Base-by-base conservation (phyloP, 1,140 invertebrate genomes). In the Hylaeus anthracinus region DNA sequence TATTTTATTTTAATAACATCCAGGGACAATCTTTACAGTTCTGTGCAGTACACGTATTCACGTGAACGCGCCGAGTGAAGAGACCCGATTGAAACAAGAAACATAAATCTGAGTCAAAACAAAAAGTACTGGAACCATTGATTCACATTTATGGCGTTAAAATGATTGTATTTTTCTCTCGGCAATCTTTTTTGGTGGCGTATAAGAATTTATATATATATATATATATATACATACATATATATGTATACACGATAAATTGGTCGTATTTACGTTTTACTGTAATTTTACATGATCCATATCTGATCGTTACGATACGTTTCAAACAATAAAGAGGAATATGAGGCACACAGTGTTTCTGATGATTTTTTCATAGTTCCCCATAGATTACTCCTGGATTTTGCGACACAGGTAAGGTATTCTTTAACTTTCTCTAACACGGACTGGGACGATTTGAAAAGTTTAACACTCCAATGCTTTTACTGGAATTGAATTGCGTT, bases 221-320 rank as follows among this genome's bases (percentile, higher is more conserved):
- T 51, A 83, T 70, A 82, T 55, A 82, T 61, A 81, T 77, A 81
- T 51, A 79, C 43, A 73, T 79, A 78, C 12, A 69, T 48, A 56
- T 78, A 81, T 70, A 81, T 77, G 74, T 81, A 77, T 81, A 70
- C 74, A 78, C 60, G 41, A 79, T 72, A 12, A 53, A 79, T 72
- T 66, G 58, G 69, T 78, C 73, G 43, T 66, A 78, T 67, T 86
- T 86, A 82, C 61, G 83, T 86, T 86, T 64, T 61, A 84, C 56
- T 81, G 69, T 70, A 71, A 83, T 86, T 86, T 86, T 86, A 86
- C 84, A 86, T 70, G 76, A 86, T 83, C 61, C 81, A 74, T 83
- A 64, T 80, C 66, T 86, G 60, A 81, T 82, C 81, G 66, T 83
- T 86, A 72, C 70, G 80, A 82, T 63, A 56, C 39, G 61, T 82